phyloP scores from a whole-genome alignment of 2,113 vertebrate species.

The Hypocryptadius cinnamomeus region DNA sequence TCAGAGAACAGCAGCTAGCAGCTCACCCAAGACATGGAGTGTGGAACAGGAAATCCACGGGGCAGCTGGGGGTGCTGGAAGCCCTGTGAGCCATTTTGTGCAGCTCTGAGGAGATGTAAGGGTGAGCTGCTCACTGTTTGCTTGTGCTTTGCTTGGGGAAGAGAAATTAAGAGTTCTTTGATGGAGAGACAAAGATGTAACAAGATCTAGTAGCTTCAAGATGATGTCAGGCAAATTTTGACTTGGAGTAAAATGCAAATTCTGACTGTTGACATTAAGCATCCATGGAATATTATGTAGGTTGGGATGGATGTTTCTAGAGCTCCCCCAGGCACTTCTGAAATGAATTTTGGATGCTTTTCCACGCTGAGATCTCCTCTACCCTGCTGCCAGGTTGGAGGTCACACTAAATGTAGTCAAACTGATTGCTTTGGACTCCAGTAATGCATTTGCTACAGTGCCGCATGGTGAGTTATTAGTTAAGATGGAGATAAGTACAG shows the following conservation, averaged over 20 bases:
- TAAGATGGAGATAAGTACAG: background rate
- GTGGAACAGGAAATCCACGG: background rate
- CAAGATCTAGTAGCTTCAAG: background rate
- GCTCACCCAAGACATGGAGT: rapidly evolving
- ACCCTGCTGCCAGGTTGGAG: background rate
- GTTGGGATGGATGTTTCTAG: background rate
- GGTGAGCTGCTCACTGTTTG: background rate
- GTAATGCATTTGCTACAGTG: background rate
- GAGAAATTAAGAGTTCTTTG: background rate
- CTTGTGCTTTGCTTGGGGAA: background rate
- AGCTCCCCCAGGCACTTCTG: background rate
- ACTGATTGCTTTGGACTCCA: background rate
- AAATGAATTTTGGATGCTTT: background rate
- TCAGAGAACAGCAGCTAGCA: rapidly evolving
- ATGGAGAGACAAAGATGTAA: background rate
- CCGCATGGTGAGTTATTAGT: background rate
- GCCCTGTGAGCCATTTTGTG: background rate
- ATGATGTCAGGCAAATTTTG: background rate
- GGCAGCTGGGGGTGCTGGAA: background rate
- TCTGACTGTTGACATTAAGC: background rate
- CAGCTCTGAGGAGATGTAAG: background rate
- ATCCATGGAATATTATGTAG: background rate
- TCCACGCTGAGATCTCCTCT: background rate
- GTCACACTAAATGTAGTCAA: background rate
- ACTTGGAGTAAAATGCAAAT: background rate